Conservation (phyloP, 2,113 vertebrate species). For the Centropus unirufus region DNA sequence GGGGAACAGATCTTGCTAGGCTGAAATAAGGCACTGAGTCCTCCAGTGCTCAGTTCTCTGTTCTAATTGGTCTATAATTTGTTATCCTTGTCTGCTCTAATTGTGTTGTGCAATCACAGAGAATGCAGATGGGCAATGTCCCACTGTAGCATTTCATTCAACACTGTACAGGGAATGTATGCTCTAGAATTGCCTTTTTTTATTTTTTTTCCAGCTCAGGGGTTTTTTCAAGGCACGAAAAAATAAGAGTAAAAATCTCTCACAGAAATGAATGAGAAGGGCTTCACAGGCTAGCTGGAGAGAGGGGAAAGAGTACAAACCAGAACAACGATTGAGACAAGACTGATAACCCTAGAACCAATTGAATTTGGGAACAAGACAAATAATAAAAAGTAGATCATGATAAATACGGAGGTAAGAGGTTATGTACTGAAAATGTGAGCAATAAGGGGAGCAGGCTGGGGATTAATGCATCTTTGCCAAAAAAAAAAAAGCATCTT, state of each 20-base stretch:
- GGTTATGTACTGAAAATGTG: neutral
- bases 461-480: neutral
- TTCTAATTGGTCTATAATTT: conserved; percentile 2
- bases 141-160: neutral
- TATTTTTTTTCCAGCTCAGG: neutral
- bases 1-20: neutral
- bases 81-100: conserved; percentile 2
- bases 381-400: neutral
- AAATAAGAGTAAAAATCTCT: neutral
- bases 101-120: neutral
- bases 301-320: neutral
- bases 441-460: fast-evolving
- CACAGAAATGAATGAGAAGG: neutral
- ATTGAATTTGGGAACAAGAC: neutral
- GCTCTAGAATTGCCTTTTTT: neutral
- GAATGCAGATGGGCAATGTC: neutral
- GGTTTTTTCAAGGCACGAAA: neutral
- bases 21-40: conserved; percentile 4
- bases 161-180: neutral
- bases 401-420: neutral
- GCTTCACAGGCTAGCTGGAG: neutral
- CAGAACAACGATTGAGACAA: fast-evolving
- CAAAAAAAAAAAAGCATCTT: neutral
- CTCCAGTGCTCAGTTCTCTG: neutral
- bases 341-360: neutral